Evolutionary conservation across 2,888 invertebrate genomes (phyloP).

Genomic region (Epirrhoe tristata): DNA sequence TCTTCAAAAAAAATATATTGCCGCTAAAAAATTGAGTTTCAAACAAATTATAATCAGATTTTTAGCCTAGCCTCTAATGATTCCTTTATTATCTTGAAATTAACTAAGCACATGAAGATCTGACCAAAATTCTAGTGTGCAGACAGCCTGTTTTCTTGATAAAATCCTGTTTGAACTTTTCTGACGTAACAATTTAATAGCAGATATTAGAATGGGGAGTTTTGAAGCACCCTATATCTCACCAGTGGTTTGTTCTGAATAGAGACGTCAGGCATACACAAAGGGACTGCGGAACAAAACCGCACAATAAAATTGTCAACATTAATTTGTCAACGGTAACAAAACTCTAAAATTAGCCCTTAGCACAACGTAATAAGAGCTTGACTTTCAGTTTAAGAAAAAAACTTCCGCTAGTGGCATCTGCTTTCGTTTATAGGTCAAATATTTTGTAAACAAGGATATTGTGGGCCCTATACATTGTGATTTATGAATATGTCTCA

Average conservation of each 20-base stretch:
- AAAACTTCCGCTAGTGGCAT: constrained; percentile 64
- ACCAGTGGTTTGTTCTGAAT: constrained; percentile 53
- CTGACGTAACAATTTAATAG: background rate
- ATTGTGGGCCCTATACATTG: constrained; percentile 54
- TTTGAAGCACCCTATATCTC: constrained; percentile 31
- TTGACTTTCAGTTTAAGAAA: constrained; percentile 57
- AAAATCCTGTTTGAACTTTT: background rate
- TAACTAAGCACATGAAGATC: no score
- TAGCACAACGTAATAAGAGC: constrained; percentile 57
- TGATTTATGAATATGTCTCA: constrained; percentile 48
- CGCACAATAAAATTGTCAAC: constrained; percentile 80
- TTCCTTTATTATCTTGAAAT: no score
- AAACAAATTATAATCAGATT: no score
- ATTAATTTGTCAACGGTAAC: constrained; percentile 76
- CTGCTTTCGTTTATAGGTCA: constrained; percentile 78
- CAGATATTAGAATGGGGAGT: constrained; percentile 4
- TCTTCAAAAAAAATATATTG: no score
- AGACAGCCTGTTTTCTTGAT: background rate
- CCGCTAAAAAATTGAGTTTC: no score
- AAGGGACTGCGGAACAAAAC: constrained; percentile 53
- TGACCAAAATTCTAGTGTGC: background rate
- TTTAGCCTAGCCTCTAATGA: no score
- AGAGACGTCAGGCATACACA: constrained; percentile 71
- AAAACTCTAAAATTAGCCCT: constrained; percentile 51
- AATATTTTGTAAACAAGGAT: constrained; percentile 72